Percentiles rank a stretch among this genome's conserved stretches.
Conservation (phyloP, 2,888 invertebrate genomes). For the Allolobophora icterica region DNA sequence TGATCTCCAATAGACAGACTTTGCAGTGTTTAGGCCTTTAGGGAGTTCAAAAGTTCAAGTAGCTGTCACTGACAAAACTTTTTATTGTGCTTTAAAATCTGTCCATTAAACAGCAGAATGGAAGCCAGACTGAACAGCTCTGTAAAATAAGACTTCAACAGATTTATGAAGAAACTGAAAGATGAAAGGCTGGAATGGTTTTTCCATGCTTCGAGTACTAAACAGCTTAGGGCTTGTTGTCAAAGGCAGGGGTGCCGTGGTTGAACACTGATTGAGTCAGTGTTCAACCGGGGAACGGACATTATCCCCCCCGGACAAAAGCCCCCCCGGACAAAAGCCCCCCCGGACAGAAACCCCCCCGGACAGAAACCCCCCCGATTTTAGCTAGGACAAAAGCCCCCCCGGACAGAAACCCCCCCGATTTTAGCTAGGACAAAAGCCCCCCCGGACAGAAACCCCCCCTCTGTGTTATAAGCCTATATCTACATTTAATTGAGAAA, state of each 20-base stretch:
- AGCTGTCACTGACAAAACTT: background rate
- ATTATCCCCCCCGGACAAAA: no score
- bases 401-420: no score
- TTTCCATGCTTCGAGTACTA: background rate
- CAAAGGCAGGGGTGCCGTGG: background rate
- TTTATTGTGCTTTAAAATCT: background rate
- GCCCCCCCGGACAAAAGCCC: no score
- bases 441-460: no score
- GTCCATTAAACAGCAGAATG: background rate
- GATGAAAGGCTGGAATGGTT: background rate
- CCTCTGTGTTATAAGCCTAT: no score
- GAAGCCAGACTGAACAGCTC: slow-evolving; percentile 7
- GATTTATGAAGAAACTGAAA: background rate
- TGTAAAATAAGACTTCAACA: background rate
- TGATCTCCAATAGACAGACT: background rate
- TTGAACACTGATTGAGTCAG: no score
- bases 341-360: no score
- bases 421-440: no score
- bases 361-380: no score
- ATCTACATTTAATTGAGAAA: no score
- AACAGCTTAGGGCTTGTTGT: background rate
- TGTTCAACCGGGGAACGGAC: no score
- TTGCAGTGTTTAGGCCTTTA: background rate
- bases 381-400: no score
- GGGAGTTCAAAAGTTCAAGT: background rate